phyloP scores from a whole-genome alignment of 2,113 vertebrate species.

The Sitta europaea region DNA sequence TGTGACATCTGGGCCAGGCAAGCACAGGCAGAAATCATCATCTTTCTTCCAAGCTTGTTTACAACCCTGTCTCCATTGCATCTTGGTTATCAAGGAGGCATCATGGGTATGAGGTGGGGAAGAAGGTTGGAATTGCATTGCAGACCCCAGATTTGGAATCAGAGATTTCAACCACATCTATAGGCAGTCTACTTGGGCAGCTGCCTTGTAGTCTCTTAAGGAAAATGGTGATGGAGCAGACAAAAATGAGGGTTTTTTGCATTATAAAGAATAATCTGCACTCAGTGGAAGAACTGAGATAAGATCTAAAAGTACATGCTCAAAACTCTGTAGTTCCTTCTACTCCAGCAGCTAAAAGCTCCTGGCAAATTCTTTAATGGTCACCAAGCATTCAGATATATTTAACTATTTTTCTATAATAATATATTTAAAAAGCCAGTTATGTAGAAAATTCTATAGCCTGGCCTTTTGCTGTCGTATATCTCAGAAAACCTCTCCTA shows the following conservation, averaged over 20 bases:
- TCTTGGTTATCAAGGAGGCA: not conserved
- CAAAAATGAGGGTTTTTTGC: not conserved
- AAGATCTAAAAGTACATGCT: not conserved
- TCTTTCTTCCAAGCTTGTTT: not conserved
- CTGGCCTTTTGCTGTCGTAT: not conserved
- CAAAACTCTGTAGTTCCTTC: not conserved
- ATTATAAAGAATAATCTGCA: not conserved
- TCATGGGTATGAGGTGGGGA: not conserved
- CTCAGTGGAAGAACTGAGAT: not conserved
- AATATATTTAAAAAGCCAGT: not conserved
- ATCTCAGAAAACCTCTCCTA: not conserved
- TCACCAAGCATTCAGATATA: not conserved
- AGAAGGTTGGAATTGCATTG: not conserved
- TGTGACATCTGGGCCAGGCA: not conserved
- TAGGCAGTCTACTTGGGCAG: not conserved
- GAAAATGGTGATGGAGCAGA: not conserved
- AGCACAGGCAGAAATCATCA: not conserved
- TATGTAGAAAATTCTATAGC: not conserved
- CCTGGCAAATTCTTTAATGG: not conserved
- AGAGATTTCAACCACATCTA: not conserved
- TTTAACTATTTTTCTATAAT: not conserved
- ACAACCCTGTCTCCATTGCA: not conserved
- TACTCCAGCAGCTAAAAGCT: not conserved
- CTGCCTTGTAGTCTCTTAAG: not conserved
- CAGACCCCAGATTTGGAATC: not conserved